Evolutionary conservation across 2,797 vertebrate genomes (phyloP).

Genomic region (Garrulus glandarius): DNA sequence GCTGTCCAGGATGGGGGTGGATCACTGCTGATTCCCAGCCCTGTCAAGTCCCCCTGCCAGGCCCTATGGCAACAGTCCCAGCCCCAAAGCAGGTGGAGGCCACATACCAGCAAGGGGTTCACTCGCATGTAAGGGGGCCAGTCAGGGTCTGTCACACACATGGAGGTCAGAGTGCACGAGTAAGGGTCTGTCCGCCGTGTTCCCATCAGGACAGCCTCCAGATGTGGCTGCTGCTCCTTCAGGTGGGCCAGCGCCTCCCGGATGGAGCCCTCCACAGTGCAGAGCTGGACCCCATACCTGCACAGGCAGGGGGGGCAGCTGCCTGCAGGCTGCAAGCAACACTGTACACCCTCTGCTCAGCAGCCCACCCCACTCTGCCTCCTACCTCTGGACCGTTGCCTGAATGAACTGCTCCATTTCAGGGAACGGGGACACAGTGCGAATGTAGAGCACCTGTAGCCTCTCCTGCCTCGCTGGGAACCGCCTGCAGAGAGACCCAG

Average conservation of each 20-base stretch:
- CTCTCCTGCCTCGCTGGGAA: constrained; percentile 77
- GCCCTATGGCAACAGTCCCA: neutral
- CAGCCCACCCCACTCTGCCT: neutral
- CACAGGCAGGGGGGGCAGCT: neutral
- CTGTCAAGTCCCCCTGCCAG: fast-evolving
- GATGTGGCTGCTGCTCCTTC: constrained; percentile 78
- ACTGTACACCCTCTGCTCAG: fast-evolving
- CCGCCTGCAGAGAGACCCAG: constrained; percentile 68
- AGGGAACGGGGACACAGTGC: constrained; percentile 85
- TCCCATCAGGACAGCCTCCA: constrained; percentile 91
- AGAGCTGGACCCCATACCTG: constrained; percentile 86
- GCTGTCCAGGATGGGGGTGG: neutral
- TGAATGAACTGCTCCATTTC: constrained; percentile 96
- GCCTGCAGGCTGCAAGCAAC: fast-evolving
- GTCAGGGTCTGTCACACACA: constrained; percentile 86
- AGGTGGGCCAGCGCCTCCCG: constrained; percentile 83
- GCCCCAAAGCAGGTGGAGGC: neutral
- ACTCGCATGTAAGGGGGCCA: constrained; percentile 94
- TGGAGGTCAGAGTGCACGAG: constrained; percentile 81
- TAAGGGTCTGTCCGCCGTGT: constrained; percentile 92
- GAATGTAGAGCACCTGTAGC: constrained; percentile 90
- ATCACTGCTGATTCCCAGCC: neutral
- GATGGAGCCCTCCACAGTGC: constrained; percentile 87
- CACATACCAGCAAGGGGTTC: constrained; percentile 88
- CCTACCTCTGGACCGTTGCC: constrained; percentile 85